These are phyloP conservation scores for Conus ventricosus DNA, from an alignment of 1,140 invertebrate species.

Conservation along the genomic window DNA sequence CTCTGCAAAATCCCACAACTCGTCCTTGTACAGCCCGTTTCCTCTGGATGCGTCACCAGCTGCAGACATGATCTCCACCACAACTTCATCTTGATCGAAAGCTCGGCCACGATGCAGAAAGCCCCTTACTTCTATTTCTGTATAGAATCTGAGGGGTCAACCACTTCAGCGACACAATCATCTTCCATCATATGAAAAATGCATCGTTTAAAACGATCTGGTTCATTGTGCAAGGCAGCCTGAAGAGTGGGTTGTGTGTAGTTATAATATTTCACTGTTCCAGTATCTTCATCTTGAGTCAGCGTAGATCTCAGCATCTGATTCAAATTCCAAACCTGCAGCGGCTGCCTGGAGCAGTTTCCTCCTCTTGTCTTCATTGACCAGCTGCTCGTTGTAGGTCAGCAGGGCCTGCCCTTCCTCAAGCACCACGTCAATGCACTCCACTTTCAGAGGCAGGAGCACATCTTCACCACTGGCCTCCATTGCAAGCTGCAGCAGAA, in stretches of 20 bases:
- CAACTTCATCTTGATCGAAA: slow-evolving; percentile 65
- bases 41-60: not conserved
- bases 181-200: slow-evolving; percentile 6
- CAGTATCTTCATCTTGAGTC: slow-evolving; percentile 25
- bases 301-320: slow-evolving; percentile 41
- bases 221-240: slow-evolving; percentile 42
- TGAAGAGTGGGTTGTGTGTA: slow-evolving; percentile 44
- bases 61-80: slow-evolving; percentile 57
- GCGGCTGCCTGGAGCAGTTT: slow-evolving; percentile 25
- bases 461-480: not conserved
- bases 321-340: slow-evolving; percentile 20
- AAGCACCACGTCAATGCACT: slow-evolving; percentile 44
- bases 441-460: slow-evolving; percentile 22
- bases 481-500: slow-evolving; percentile 54
- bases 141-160: slow-evolving; percentile 17
- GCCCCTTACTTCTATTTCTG: slow-evolving; percentile 60
- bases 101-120: slow-evolving; percentile 61
- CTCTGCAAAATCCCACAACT: slow-evolving; percentile 67
- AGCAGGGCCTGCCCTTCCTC: slow-evolving; percentile 50
- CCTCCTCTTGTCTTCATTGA: slow-evolving; percentile 5
- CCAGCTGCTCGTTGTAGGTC: slow-evolving; percentile 30
- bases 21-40: slow-evolving; percentile 44
- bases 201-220: slow-evolving; percentile 43
- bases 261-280: slow-evolving; percentile 25
- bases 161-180: not conserved